phyloP scores from a whole-genome alignment of 2,113 vertebrate genomes.

The Macquaria australasica region DNA sequence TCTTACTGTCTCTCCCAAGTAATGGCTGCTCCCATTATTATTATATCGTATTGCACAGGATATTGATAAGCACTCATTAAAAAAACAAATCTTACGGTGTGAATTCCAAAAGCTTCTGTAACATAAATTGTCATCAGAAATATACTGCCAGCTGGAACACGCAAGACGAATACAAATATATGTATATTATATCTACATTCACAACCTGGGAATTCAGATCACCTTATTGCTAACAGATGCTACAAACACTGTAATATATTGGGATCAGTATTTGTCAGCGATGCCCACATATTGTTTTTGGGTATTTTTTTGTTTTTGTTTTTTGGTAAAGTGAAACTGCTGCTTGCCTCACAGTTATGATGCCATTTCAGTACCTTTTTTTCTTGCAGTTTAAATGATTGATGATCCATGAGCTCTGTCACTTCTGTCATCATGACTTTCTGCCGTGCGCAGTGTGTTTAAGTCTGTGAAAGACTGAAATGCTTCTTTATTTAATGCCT shows the following conservation, averaged over 20 bases:
- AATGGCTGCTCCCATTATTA: too few relatives aligned
- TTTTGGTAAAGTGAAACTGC: neutral
- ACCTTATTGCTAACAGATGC: neutral
- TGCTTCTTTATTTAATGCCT: constrained; percentile 42
- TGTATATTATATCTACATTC: too few relatives aligned
- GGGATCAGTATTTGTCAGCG: neutral
- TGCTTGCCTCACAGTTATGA: neutral
- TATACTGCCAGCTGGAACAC: neutral
- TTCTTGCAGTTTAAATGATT: constrained; percentile 21
- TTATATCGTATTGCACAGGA: too few relatives aligned
- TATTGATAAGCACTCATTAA: neutral
- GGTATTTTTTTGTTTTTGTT: too few relatives aligned
- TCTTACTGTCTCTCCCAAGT: too few relatives aligned
- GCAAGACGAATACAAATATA: neutral
- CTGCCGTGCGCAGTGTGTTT: constrained; percentile 52
- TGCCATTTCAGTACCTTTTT: neutral
- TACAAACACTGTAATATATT: neutral
- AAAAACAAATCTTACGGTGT: neutral
- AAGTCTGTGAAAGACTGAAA: constrained; percentile 69
- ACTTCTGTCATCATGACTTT: neutral
- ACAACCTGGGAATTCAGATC: neutral
- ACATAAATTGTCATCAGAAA: neutral
- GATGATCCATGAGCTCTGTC: constrained; percentile 6
- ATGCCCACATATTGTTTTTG: neutral
- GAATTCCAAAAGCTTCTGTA: neutral